Base-by-base conservation (phyloP, 1,140 invertebrate species). In the Zaprionus nigranus region DNA sequence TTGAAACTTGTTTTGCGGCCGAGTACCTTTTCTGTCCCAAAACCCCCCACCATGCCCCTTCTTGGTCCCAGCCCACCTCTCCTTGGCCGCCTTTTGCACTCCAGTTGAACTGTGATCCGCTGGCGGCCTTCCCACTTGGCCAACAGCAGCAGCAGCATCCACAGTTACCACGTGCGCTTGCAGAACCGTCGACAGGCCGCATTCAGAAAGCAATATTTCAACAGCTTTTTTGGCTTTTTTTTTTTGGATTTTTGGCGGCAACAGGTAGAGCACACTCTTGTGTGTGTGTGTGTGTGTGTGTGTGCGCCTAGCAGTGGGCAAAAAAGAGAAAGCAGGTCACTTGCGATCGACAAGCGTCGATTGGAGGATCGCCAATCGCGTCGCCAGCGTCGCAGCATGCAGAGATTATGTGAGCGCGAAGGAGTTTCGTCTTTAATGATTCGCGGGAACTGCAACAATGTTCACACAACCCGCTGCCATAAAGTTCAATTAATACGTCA, bases 271-370 rank as follows among this genome's bases (percentile, higher is more conserved):
- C 43, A 38, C 28, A 46, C 38, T n/a, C n/a, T n/a, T 17, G 57
- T 46, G 22, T 70, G 40, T 53, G 34, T 34, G 51, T 17, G 57
- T 46, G 22, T 70, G 40, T 53, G 34, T 34, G 51, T 43, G 57
- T 38, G 34, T 34, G 22, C 17, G 26, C 15, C 22, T 13, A 17
- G 26, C 20, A 12, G 28, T 46, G 60, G 60, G 60, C 38, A 61
- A 84, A 78, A 83, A 92, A 92, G 87, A 92, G 91, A 92, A 92
- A 92, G 91, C 91, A 88, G 91, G 91, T 92, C 91, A 92, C 72
- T 81, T 83, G 72, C 80, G 73, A 85, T 81, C 72, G 65, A 64
- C 79, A 78, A 73, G 67, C 62, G 65, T 34, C 65, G 70, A 78
- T 75, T 71, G 75, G 83, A 75, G 75, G 75, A 79, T 81, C 72